Percentiles rank a stretch among this genome's conserved stretches.
phyloP scores from a whole-genome alignment of 2,797 vertebrate genomes.

The Nothura maculosa region DNA sequence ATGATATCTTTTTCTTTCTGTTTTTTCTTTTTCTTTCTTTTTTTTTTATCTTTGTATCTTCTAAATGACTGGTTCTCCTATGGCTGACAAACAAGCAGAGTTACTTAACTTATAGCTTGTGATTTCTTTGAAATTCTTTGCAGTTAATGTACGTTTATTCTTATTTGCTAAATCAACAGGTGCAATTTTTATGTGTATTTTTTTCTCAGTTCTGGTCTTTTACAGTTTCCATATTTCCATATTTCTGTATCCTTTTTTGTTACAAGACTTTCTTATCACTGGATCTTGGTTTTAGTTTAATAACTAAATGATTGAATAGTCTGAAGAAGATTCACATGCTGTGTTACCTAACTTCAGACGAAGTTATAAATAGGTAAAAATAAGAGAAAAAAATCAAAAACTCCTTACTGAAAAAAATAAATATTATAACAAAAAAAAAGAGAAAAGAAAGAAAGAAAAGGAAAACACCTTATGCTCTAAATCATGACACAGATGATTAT shows the following conservation, averaged over 20 bases:
- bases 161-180: not conserved
- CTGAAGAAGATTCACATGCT: not conserved
- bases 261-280: not conserved
- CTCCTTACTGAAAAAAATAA: not conserved
- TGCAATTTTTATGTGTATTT: not conserved
- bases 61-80: not conserved
- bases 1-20: not conserved
- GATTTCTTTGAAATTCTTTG: not conserved
- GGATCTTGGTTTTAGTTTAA: not conserved
- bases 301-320: not conserved
- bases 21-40: not conserved
- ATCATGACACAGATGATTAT: not conserved
- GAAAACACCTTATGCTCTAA: not conserved
- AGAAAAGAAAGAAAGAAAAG: not conserved
- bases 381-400: rapidly evolving
- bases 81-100: not conserved
- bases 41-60: not conserved
- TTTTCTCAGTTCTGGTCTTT: not conserved
- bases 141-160: not conserved
- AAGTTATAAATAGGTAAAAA: not conserved
- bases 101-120: not conserved
- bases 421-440: not conserved
- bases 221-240: not conserved
- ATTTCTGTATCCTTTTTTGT: not conserved
- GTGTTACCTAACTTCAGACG: not conserved